Evolutionary conservation across 2,113 vertebrate species (phyloP), one percentile per base, ranked within the genome.

Genomic region (Dipodomys ordii): DNA sequence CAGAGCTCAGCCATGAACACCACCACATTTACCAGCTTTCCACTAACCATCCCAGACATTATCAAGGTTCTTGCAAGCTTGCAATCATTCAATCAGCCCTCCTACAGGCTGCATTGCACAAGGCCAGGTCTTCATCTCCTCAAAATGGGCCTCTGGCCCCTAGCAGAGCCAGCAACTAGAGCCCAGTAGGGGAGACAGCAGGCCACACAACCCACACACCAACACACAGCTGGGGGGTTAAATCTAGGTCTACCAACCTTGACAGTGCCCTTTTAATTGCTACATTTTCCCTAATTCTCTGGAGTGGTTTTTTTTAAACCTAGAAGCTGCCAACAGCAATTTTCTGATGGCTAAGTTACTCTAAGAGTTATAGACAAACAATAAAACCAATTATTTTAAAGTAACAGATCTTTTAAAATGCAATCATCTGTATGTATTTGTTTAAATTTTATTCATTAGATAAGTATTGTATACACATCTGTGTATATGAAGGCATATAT

Each of bases 141-240:
- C 35, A 4, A 1, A 73, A 77, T 13, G 46, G 4, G 53, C 68
- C 76, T 28, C 89, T 12, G 27, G 32, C 53, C 77, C 72, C 15
- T 8, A 88, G 60, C 30, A 87, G 35, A 2, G 77, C 80, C n/a
- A 23, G 67, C 65, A 85, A 69, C 39, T 39, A 60, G 39, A 44
- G 53, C 53, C 15, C 53, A 57, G 13, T 4, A 0, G 6, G 25
- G n/a, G 60, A 93, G 46, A 81, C 67, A 73, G 83, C 84, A 82
- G 6, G 68, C 49, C 65, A 92, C 39, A 73, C 68, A 49, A 7
- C 53, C 68, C 16, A 60, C 32, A 93, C 89, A 77, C 64, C 84
- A 81, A 95, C 90, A 90, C 85, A 94, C 84, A 96, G 94, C 90
- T 90, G 85, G n/a, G 7, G 15, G 13, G 74, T 78, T 87, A 93